Conservation (phyloP, 1,140 invertebrate genomes). For the Gonioctena quinquepunctata region DNA sequence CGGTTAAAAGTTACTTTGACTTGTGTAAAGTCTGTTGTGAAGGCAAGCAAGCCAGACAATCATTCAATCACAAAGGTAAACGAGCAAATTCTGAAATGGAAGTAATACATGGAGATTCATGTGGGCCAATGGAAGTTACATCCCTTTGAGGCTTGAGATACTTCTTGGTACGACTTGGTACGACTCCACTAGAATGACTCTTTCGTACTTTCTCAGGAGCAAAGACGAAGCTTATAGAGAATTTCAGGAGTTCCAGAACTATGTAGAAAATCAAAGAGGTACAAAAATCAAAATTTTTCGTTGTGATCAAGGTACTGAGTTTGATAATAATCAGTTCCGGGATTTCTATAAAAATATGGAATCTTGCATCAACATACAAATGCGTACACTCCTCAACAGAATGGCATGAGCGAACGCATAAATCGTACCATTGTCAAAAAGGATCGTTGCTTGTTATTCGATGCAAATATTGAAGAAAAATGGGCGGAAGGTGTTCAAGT, state of each 20-base stretch:
- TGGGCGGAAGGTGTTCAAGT: not conserved
- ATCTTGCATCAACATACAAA: slow-evolving; percentile 19
- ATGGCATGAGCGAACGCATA: not conserved
- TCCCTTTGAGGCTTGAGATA: not conserved
- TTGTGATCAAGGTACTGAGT: slow-evolving; percentile 16
- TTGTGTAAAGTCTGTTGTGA: slow-evolving; percentile 42
- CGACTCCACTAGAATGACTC: slow-evolving; percentile 6
- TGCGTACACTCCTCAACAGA: not conserved
- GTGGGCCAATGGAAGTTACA: not conserved
- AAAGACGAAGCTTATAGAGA: not conserved
- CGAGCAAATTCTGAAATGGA: slow-evolving; percentile 32
- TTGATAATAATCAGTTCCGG: slow-evolving; percentile 5
- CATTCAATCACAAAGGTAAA: slow-evolving; percentile 33
- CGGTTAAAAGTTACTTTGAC: not conserved
- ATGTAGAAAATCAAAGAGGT: slow-evolving; percentile 21
- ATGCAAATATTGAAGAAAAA: not conserved
- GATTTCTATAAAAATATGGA: slow-evolving; percentile 20
- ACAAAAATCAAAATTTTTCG: slow-evolving; percentile 15
- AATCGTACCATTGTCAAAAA: not conserved
- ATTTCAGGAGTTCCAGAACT: slow-evolving; percentile 8
- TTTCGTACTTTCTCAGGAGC: slow-evolving; percentile 3
- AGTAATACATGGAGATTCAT: slow-evolving; percentile 42
- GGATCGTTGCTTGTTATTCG: not conserved
- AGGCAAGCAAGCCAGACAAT: slow-evolving; percentile 43
- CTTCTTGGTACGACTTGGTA: slow-evolving; percentile 31